Conservation (phyloP, 1,140 invertebrate genomes). For the Drosophila pseudoobscura region DNA sequence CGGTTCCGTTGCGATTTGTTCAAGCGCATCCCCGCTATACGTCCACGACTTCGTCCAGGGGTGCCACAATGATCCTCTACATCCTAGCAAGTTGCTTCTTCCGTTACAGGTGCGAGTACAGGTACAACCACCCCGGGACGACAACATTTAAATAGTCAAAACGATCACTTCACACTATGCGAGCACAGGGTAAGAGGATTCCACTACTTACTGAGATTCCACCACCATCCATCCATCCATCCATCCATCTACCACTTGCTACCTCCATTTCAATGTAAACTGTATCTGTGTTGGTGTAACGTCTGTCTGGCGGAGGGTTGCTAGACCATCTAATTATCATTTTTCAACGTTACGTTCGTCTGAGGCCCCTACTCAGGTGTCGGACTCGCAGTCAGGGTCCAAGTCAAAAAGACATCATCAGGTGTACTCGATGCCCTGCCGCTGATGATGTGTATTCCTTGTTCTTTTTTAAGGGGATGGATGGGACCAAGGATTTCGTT, state of each 20-base stretch:
- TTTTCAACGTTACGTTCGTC: conserved; percentile 54
- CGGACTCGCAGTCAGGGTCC: conserved; percentile 22
- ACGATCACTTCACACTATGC: conserved; percentile 73
- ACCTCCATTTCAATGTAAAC: no score
- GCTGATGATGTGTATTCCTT: conserved; percentile 6
- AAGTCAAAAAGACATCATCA: conserved; percentile 59
- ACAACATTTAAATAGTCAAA: conserved; percentile 74
- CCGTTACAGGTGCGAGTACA: not conserved
- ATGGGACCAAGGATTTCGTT: conserved; percentile 57
- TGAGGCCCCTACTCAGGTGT: conserved; percentile 48
- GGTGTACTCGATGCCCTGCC: conserved; percentile 33
- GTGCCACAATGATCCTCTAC: not conserved
- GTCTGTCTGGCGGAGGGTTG: conserved; percentile 57
- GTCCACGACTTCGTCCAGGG: not conserved
- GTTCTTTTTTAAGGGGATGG: conserved; percentile 5
- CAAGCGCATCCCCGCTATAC: conserved; percentile 49
- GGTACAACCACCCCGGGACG: conserved; percentile 41
- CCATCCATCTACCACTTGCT: conserved; percentile 12
- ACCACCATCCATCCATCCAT: conserved; percentile 45
- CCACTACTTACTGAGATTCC: conserved; percentile 63
- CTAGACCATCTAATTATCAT: conserved; percentile 77
- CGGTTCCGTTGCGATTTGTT: conserved; percentile 49
- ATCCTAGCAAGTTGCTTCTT: conserved; percentile 32
- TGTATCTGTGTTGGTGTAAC: conserved; percentile 7
- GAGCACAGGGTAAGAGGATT: conserved; percentile 29